These are phyloP conservation scores for Platyrinchus mystaceus DNA, from an alignment of 2,797 vertebrate genomes.

Conservation along the genomic window DNA sequence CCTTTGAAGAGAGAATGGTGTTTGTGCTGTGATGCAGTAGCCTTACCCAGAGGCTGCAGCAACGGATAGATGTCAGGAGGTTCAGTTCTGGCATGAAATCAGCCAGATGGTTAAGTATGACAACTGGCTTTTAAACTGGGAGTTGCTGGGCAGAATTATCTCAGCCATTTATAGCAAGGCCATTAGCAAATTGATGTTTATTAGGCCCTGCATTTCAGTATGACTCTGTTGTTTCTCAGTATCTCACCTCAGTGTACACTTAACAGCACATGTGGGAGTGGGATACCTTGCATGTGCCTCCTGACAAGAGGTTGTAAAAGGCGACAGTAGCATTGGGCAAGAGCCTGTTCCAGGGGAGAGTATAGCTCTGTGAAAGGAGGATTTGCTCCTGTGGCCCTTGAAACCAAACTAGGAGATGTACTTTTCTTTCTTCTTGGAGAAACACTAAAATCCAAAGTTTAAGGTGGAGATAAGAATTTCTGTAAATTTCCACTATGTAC, in stretches of 20 bases:
- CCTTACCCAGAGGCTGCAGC: background rate
- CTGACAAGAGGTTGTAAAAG: background rate
- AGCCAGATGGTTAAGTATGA: background rate
- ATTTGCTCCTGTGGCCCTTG: background rate
- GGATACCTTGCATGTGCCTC: background rate
- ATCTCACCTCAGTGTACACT: background rate
- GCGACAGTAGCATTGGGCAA: background rate
- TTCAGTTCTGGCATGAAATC: background rate
- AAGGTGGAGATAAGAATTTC: background rate
- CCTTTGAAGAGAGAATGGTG: background rate
- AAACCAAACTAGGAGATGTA: background rate
- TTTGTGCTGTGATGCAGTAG: background rate
- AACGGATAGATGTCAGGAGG: background rate
- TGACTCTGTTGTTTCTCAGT: background rate
- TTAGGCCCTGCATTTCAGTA: background rate
- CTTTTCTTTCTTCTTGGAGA: background rate
- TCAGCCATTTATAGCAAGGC: background rate
- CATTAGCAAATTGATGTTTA: conserved; percentile 13
- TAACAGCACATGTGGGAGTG: background rate
- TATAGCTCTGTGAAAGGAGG: background rate
- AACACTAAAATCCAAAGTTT: background rate
- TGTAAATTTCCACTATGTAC: background rate
- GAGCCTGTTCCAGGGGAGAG: background rate
- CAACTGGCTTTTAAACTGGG: background rate
- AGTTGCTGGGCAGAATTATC: background rate